Evolutionary conservation across 2,888 invertebrate genomes (phyloP).

Genomic region (Lasioglossum vierecki): DNA sequence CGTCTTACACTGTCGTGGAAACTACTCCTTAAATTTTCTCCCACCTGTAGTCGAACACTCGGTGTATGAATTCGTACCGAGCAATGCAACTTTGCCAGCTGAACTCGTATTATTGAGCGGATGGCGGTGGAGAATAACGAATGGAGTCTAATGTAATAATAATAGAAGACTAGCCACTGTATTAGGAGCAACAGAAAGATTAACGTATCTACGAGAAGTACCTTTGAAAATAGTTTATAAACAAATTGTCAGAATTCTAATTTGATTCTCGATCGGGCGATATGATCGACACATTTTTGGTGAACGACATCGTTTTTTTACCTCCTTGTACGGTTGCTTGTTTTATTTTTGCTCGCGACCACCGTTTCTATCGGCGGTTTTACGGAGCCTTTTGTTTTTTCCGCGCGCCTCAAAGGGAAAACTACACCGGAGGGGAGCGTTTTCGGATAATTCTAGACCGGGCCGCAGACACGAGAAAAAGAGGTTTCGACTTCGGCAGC

Average conservation of each 20-base stretch:
- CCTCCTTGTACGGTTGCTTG: not conserved
- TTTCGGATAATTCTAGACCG: slow-evolving; percentile 27
- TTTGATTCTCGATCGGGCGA: not conserved
- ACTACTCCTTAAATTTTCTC: too few species aligned
- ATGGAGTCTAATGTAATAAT: not conserved
- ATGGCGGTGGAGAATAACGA: too few species aligned
- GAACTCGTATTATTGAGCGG: not conserved
- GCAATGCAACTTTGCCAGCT: not conserved
- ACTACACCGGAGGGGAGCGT: slow-evolving; percentile 9
- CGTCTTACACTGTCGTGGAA: too few species aligned
- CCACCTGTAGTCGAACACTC: too few species aligned
- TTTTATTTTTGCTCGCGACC: slow-evolving; percentile 5
- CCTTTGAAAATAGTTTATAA: too few species aligned
- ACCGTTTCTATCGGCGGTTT: not conserved
- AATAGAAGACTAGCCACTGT: not conserved
- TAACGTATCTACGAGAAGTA: too few species aligned
- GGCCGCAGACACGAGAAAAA: slow-evolving; percentile 20
- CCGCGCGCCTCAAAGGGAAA: slow-evolving; percentile 15
- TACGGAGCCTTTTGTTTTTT: slow-evolving; percentile 1
- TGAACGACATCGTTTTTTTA: not conserved
- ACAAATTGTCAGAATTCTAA: not conserved
- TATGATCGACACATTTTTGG: not conserved
- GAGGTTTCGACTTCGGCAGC: slow-evolving; percentile 45
- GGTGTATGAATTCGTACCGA: not conserved
- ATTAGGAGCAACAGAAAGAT: not conserved